Base-by-base conservation (phyloP, 2,888 invertebrate genomes). In the Amblyjoppa fuscipennis region DNA sequence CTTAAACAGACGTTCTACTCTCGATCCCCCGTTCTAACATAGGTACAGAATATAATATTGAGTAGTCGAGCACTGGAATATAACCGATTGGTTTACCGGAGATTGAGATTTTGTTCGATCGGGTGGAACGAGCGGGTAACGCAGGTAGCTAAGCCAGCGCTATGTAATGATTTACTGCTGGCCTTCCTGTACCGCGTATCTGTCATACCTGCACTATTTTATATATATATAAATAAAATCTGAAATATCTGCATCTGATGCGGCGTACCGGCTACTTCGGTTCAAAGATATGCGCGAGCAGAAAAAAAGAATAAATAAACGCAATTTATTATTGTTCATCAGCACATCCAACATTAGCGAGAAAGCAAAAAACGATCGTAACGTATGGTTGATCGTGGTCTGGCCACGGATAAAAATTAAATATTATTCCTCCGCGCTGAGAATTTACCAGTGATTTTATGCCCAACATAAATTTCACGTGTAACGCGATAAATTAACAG, bases 61-160 rank as follows among this genome's bases (percentile, higher is more conserved):
- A 75, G 34, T 45, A 75, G 64, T 64, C 49, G 61, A 49, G 28
- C 31, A 64, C 51, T 25, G 41, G 51, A 49, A 9, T 77, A 77
- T 81, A 59, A 77, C 66, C 81, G 56, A 84, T 77, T 69, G 77
- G 77, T 66, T 69, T 75, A 41, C 73, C 51, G 69, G 61, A 68
- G 84, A 77, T 73, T 73, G 81, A 81, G 77, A 84, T 74, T 84
- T 77, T 81, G 73, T 51, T 84, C 77, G 51, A 34, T 84, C 81
- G 45, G 59, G 11, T 69, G 69, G 68, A 84, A 84, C 84, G 69
- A 74, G 38, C 73, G 84, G 77, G 84, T 81, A 84, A 84, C 69
- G 34, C 69, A 51, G 81, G 84, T 81, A 81, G 81, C 81, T 51
- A 78, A 81, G 61, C 77, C 73, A 45, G 76, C 73, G n/a, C 77